Conservation (phyloP, 2,888 invertebrate genomes). For the Rotaria socialis region DNA sequence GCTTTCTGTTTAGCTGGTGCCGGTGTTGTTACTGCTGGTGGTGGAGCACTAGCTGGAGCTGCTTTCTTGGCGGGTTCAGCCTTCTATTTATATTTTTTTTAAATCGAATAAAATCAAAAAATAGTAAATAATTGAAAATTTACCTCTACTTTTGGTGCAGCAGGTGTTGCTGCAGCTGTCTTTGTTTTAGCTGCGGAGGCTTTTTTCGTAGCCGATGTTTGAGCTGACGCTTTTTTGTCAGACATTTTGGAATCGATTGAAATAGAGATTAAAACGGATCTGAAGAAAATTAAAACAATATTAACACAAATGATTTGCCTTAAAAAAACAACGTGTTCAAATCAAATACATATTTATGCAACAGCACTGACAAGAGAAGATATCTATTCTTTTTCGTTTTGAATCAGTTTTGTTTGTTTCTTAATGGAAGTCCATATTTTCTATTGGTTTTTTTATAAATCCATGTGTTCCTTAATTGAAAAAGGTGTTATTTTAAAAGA, state of each 20-base stretch:
- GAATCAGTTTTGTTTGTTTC: slow-evolving; percentile 3
- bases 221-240: not conserved
- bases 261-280: slow-evolving; percentile 5
- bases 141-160: not conserved
- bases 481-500: not conserved
- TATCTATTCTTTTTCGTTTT: not conserved
- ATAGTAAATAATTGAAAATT: not conserved
- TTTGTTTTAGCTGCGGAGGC: not conserved
- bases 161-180: not conserved
- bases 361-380: not conserved
- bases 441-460: not conserved
- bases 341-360: not conserved
- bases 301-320: not conserved
- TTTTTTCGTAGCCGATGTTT: not conserved
- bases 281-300: not conserved
- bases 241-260: not conserved
- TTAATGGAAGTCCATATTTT: not conserved
- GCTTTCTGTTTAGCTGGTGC: not conserved
- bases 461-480: not conserved
- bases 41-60: not conserved
- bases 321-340: no score
- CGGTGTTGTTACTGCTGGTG: not conserved
- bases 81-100: not conserved
- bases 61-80: not conserved
- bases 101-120: not conserved